Evolutionary conservation across 1,140 invertebrate species (phyloP).

Genomic region (Cardiocondyla obscurior): DNA sequence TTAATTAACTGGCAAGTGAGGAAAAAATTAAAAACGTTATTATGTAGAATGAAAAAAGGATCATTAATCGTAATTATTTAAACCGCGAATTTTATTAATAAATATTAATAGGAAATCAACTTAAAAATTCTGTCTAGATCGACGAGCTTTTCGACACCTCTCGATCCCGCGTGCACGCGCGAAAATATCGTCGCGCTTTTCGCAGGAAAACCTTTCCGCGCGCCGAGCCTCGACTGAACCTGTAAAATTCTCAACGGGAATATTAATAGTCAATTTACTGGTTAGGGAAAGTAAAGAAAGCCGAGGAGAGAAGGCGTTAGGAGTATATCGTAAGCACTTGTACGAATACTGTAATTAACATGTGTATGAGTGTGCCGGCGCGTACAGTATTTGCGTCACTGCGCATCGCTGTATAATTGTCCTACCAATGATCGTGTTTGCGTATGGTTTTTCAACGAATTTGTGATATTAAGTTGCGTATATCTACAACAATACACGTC

Average conservation of each 20-base stretch:
- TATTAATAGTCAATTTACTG: constrained; percentile 83
- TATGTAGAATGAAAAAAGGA: background rate
- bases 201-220: constrained; percentile 18
- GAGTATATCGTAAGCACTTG: constrained; percentile 68
- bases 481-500: constrained; percentile 19
- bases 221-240: constrained; percentile 77
- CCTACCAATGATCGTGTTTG: constrained; percentile 75
- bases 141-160: background rate
- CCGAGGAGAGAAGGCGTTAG: constrained; percentile 56
- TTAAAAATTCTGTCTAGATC: background rate
- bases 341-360: constrained; percentile 74
- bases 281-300: constrained; percentile 68
- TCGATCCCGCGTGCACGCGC: background rate
- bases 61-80: background rate
- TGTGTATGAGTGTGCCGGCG: constrained; percentile 63
- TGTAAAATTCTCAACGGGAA: constrained; percentile 82
- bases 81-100: background rate
- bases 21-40: background rate
- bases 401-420: constrained; percentile 78
- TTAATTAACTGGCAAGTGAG: background rate
- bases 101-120: too few relatives aligned
- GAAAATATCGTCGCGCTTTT: constrained; percentile 15
- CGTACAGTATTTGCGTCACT: constrained; percentile 39
- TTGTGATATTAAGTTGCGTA: constrained; percentile 80
- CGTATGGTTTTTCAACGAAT: constrained; percentile 77